Percentiles rank a stretch among this genome's conserved stretches.
Evolutionary conservation across 2,113 vertebrate species (phyloP).

Genomic region (Rallus limicola): DNA sequence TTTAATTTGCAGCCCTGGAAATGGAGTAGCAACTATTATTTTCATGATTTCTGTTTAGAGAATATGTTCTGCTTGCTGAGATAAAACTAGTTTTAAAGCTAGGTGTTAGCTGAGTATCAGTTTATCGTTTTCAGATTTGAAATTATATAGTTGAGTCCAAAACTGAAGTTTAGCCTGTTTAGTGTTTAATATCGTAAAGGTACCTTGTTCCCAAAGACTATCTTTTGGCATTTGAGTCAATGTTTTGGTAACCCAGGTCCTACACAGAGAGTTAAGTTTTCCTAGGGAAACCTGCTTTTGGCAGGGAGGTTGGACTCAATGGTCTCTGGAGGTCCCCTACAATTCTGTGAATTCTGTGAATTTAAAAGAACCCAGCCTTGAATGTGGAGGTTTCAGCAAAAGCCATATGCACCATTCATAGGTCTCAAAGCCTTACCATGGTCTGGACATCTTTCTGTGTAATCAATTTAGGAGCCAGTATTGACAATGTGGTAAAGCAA

Average conservation of each 20-base stretch:
- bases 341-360: no score
- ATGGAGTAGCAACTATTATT: not conserved
- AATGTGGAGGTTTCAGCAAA: not conserved
- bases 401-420: not conserved
- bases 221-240: not conserved
- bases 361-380: not conserved
- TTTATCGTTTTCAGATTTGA: not conserved
- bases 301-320: no score
- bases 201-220: not conserved
- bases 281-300: no score
- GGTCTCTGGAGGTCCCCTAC: no score
- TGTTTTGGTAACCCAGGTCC: not conserved
- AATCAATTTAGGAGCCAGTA: not conserved
- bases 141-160: not conserved
- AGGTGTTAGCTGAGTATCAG: not conserved
- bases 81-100: not conserved
- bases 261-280: rapidly evolving
- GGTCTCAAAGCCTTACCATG: not conserved
- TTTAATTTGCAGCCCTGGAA: not conserved
- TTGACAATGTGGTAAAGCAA: not conserved
- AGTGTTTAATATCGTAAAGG: not conserved
- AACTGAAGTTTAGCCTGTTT: not conserved
- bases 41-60: not conserved
- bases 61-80: not conserved
- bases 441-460: not conserved